Evolutionary conservation across 2,113 vertebrate genomes (phyloP).

Genomic region (Heptranchias perlo): DNA sequence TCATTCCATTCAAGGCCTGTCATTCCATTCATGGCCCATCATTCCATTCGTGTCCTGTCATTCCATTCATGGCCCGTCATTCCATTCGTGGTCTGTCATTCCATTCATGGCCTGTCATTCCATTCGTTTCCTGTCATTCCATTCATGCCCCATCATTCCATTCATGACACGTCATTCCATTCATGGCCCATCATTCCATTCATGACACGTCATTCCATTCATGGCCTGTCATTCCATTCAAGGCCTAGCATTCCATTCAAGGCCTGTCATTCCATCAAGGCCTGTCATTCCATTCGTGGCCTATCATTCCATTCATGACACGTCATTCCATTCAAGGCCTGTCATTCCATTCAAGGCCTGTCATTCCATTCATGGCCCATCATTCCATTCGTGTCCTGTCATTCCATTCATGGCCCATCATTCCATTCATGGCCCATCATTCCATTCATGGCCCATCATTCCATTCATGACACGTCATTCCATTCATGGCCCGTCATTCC

Average conservation of each 20-base stretch:
- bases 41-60: neutral
- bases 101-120: neutral
- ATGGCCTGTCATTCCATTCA: neutral
- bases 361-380: neutral
- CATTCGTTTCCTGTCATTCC: neutral
- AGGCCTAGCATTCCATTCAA: neutral
- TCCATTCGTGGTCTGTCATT: neutral
- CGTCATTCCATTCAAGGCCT: neutral
- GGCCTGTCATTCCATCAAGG: neutral
- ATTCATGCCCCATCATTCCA: neutral
- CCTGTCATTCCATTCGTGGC: neutral
- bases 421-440: neutral
- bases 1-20: neutral
- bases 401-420: neutral
- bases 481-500: neutral
- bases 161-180: neutral
- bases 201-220: neutral
- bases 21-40: neutral
- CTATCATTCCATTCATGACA: neutral
- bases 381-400: neutral
- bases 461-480: neutral
- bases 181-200: neutral
- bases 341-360: neutral
- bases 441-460: neutral
- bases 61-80: neutral